Evolutionary conservation across 2,113 vertebrate species (phyloP), one percentile per base, ranked within the genome.

Genomic region (Malaclemys terrapin): DNA sequence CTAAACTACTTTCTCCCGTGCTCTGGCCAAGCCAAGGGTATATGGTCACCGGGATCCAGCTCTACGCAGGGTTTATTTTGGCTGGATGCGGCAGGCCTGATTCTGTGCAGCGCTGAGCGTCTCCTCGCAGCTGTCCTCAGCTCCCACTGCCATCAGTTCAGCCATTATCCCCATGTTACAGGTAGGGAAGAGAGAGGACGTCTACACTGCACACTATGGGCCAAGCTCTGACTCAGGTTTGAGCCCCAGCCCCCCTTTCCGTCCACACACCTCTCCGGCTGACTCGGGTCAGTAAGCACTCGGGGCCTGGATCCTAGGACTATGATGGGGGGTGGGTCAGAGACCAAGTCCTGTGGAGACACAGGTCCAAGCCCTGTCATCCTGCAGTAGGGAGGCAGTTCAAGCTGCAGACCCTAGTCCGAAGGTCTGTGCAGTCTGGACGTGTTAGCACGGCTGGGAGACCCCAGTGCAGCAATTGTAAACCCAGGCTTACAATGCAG

Each of bases 111-210:
- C 35, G 27, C 45, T 38, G n/a, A 38, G n/a, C 84, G 29, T 59
- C 87, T 93, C 47, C 80, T 85, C 6, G 3, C 16, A 9, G 35
- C 16, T n/a, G 35, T 69, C 31, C 31, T 69, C 0, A 0, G 35
- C 91, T 53, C 45, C 2, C 79, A 17, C n/a, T 45, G 38, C 25
- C 6, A 38, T 35, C 38, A 82, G 10, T 29, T 38, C 69, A 17
- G n/a, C 35, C 19, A 5, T 11, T 20, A 38, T 69, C 65, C 35
- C 65, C 65, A 69, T 17, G 31, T 20, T 69, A 69, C 19, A 38
- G n/a, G 65, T 10, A 9, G 65, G n/a, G 8, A 38, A 20, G n/a
- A n/a, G 62, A n/a, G 17, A 8, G 31, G 17, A 38, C 1, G 5
- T 72, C 65, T 72, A 10, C n/a, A 38, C 65, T 72, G 65, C 65